Evolutionary conservation across 2,888 invertebrate species (phyloP).

Genomic region (Biston stratarius): DNA sequence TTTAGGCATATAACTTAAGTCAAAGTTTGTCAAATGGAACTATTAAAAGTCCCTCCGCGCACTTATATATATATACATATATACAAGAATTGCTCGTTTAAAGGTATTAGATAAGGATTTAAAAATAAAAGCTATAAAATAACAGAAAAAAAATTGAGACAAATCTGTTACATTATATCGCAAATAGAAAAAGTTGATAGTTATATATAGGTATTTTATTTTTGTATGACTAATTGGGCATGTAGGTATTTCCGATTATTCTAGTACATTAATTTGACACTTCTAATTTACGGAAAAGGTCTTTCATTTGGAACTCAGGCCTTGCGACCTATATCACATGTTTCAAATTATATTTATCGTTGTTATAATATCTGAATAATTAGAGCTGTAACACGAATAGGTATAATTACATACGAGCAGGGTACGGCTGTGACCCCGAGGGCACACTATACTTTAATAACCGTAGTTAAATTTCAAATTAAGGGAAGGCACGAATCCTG

Average conservation of each 20-base stretch:
- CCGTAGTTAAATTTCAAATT: conserved; percentile 6
- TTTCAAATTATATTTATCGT: conserved; percentile 22
- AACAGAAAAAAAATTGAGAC: no score
- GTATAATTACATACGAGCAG: conserved; percentile 27
- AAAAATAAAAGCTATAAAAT: no score
- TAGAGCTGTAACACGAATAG: conserved; percentile 26
- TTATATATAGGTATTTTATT: no score
- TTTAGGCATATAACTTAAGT: no score
- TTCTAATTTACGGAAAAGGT: neutral
- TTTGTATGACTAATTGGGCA: no score
- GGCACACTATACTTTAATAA: conserved; percentile 3
- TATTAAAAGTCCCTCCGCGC: no score
- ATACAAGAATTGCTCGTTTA: no score
- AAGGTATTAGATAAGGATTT: no score
- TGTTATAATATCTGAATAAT: conserved; percentile 28
- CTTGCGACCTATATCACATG: conserved; percentile 16
- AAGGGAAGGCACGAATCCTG: neutral
- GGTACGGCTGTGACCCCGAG: conserved; percentile 25
- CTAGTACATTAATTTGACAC: neutral
- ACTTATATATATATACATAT: no score
- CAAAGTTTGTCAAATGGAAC: no score
- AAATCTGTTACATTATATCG: no score
- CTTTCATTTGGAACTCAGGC: conserved; percentile 7
- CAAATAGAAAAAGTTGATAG: no score
- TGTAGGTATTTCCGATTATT: neutral